A percentile compares a stretch with the other conserved stretches of the same genome.
Evolutionary conservation across 2,797 vertebrate species (phyloP).

Genomic region (Siniperca undulata): DNA sequence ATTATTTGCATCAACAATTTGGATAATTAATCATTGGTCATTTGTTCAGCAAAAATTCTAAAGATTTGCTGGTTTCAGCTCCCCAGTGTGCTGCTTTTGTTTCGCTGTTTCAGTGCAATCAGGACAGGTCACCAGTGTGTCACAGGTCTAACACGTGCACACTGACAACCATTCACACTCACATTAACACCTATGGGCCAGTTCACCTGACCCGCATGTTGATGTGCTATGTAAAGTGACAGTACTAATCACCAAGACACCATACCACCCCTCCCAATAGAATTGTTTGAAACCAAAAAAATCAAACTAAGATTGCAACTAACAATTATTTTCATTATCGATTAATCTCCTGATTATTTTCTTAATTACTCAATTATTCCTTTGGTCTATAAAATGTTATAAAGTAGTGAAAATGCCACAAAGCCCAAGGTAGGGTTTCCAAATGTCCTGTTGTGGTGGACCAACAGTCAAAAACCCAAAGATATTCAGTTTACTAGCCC

Average conservation of each 20-base stretch:
- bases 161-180: neutral
- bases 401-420: neutral
- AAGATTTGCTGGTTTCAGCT: too few relatives aligned
- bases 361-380: neutral
- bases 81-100: too few relatives aligned
- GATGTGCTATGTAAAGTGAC: neutral
- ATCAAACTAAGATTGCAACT: neutral
- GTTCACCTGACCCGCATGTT: neutral
- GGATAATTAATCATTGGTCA: neutral
- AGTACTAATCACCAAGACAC: neutral
- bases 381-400: neutral
- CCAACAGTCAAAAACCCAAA: neutral
- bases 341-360: neutral
- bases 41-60: neutral
- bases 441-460: neutral
- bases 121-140: neutral
- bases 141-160: neutral
- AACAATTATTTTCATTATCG: neutral
- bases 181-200: neutral
- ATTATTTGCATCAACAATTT: neutral
- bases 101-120: too few relatives aligned
- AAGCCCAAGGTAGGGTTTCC: too few relatives aligned
- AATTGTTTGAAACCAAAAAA: neutral
- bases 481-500: neutral
- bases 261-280: too few relatives aligned